Base-by-base conservation (phyloP, 2,113 vertebrate species). In the Pionites leucogaster region DNA sequence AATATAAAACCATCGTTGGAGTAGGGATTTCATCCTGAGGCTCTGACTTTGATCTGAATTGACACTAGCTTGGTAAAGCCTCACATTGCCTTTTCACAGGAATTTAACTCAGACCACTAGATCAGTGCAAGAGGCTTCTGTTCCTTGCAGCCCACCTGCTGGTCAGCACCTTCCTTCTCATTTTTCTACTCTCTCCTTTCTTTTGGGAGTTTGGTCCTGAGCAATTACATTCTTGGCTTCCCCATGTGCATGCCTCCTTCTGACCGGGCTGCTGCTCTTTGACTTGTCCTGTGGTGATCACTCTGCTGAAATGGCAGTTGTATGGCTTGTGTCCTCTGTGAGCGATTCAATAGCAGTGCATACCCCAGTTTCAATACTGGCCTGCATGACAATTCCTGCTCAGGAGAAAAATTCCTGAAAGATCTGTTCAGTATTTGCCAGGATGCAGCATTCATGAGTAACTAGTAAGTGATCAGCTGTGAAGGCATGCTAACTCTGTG, bases 301-400 rank as follows among this genome's bases (percentile, higher is more conserved):
- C 31, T 17, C 23, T 31, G n/a, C 37, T 46, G 55, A 29, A 62
- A 5, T 5, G 7, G 80, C 41, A 53, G 20, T 3, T 55, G 23
- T 19, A 7, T 11, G 37, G n/a, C 55, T 74, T 42, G 63, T 41
- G 39, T 37, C 42, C 29, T 50, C 27, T 50, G 24, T 5, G n/a
- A 78, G 17, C 53, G 18, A 4, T 49, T 57, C 80, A 41, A 9
- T 13, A 52, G 3, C 0, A 11, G 31, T 6, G 0, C 0, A 4
- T 31, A 12, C 29, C 23, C 62, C 31, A 17, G 3, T n/a, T 67
- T 49, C 42, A 33, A 4, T 77, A 47, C 77, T 93, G 65, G 10
- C 44, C 39, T 49, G 37, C 18, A 5, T 46, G 50, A 14, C 52
- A 69, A 1, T 23, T 82, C 46, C 69, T 44, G 29, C 65, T 86